Percentiles rank a stretch among this genome's conserved stretches.
phyloP scores from a whole-genome alignment of 2,888 invertebrate species.

The Eustalomyia histrio region DNA sequence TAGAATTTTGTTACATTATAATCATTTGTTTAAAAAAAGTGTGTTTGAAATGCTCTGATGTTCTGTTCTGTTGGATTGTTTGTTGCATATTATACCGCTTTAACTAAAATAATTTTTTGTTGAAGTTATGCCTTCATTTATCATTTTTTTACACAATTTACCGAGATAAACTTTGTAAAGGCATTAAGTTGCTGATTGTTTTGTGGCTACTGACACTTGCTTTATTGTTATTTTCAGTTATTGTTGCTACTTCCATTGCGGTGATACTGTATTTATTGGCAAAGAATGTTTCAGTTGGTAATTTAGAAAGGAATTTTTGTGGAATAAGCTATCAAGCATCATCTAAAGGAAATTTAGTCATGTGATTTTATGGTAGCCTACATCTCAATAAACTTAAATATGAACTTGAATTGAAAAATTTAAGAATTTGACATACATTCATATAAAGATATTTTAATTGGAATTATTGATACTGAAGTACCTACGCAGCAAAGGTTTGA shows the following conservation, averaged over 20 bases:
- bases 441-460: too few species aligned
- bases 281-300: conserved; percentile 11
- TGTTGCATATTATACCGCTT: conserved; percentile 26
- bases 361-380: too few species aligned
- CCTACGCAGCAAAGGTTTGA: too few species aligned
- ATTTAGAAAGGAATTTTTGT: conserved; percentile 40
- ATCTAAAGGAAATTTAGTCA: background rate
- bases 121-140: conserved; percentile 50
- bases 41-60: background rate
- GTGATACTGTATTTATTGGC: conserved; percentile 20
- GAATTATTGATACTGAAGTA: too few species aligned
- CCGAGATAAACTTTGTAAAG: conserved; percentile 66
- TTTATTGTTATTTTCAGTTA: conserved; percentile 45
- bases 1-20: conserved; percentile 33
- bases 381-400: too few species aligned
- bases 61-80: conserved; percentile 10
- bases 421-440: too few species aligned
- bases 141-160: conserved; percentile 61
- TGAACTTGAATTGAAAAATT: too few species aligned
- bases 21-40: conserved; percentile 29
- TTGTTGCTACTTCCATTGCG: conserved; percentile 10
- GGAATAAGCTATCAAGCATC: background rate
- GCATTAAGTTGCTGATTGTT: conserved; percentile 66
- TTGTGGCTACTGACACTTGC: conserved; percentile 65
- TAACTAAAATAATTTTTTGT: conserved; percentile 13